Base-by-base conservation (phyloP, 2,888 invertebrate species). In the Punctoribates punctum region DNA sequence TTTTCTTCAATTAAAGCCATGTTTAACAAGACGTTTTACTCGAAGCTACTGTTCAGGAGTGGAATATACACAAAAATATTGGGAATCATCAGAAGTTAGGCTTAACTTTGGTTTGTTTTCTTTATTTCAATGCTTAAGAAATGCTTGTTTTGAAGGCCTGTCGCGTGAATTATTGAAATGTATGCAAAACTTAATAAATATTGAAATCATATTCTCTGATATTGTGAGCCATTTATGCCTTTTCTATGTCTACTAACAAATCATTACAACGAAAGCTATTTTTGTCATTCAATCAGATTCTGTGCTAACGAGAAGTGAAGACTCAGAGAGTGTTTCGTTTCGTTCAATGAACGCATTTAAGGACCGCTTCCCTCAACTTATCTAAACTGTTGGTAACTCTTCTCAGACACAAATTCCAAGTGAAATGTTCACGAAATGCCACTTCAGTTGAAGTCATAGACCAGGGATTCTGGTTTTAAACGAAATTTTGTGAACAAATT, bases 311-410 rank as follows among this genome's bases (percentile, higher is more conserved):
- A 25, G 3, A 20, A 57, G n/a, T n/a, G 3, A 57, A 17, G 25
- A 57, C 20, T 57, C 9, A 57, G 11, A 23, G 57, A 20, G 20
- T 57, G 20, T 57, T 20, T 9, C 3, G 57, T 57, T 25, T 57
- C 57, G 57, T 57, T 57, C 57, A 57, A 6, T 57, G 57, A 57
- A 57, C 57, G 57, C 57, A 57, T 20, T 20, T 57, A 20, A 57
- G 13, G 57, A 57, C 5, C 23, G 57, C 23, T 25, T 48, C 57
- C n/a, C 57, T 57, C 57, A 48, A 57, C 23, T 9, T 57, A 20
- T 57, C 57, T 20, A 23, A 23, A 23, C 57, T 57, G 3, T 57
- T 57, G 57, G n/a, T 11, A 11, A 23, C 17, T 57, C 23, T 57
- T 20, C n/a, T 57, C 57, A 57, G 11, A 20, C 57, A 57, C 20